Conservation (phyloP, 2,888 invertebrate genomes). For the Calliphora vomitoria region DNA sequence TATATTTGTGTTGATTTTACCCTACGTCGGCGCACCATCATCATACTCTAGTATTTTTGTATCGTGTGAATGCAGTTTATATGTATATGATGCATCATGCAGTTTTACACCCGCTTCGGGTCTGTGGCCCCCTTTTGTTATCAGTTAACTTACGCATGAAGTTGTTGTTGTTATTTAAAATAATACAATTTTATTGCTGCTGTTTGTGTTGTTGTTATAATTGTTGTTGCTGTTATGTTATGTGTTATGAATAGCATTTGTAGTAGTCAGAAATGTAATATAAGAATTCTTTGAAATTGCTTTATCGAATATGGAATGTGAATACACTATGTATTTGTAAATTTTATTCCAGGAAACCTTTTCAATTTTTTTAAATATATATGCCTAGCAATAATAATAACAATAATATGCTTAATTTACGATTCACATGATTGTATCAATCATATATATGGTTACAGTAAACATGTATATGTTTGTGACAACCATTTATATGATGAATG, state of each 20-base stretch:
- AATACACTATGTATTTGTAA: neutral
- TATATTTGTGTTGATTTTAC: slow-evolving; percentile 20
- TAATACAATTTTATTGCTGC: slow-evolving; percentile 60
- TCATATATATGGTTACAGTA: too few relatives aligned
- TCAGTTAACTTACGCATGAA: slow-evolving; percentile 63
- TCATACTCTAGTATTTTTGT: slow-evolving; percentile 20
- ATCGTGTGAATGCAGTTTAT: slow-evolving; percentile 35
- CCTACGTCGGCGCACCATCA: slow-evolving; percentile 73
- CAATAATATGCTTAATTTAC: too few relatives aligned
- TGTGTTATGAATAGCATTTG: slow-evolving; percentile 55
- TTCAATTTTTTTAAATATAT: too few relatives aligned
- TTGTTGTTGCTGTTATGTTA: slow-evolving; percentile 54
- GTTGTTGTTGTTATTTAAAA: slow-evolving; percentile 47
- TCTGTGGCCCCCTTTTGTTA: slow-evolving; percentile 6
- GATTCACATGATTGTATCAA: too few relatives aligned
- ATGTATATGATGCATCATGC: slow-evolving; percentile 6
- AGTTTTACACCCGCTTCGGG: slow-evolving; percentile 47
- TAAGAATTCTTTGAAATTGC: slow-evolving; percentile 17
- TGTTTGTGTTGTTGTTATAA: slow-evolving; percentile 56
- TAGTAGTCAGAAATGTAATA: slow-evolving; percentile 37
- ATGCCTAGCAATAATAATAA: too few relatives aligned
- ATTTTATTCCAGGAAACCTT: neutral
- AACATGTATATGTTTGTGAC: too few relatives aligned
- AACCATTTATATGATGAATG: too few relatives aligned
- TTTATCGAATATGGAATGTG: neutral